phyloP scores from a whole-genome alignment of 2,797 vertebrate species.

The Sciurus carolinensis region DNA sequence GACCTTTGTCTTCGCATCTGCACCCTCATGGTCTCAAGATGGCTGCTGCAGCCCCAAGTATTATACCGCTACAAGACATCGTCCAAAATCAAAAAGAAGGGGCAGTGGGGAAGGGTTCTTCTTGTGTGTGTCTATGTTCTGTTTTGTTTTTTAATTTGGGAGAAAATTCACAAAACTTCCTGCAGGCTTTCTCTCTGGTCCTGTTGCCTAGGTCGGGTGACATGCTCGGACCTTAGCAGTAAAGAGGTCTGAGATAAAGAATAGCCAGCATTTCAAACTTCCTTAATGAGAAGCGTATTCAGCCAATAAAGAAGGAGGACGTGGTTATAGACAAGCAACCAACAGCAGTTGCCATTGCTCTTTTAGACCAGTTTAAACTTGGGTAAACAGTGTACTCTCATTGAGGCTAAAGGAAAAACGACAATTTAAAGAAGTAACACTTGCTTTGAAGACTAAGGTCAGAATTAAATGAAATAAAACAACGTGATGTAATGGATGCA shows the following conservation, averaged over 20 bases:
- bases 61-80: background rate
- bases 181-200: background rate
- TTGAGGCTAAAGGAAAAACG: background rate
- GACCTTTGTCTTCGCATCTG: constrained; percentile 14
- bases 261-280: background rate
- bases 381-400: background rate
- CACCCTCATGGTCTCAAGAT: background rate
- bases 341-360: background rate
- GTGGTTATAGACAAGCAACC: background rate
- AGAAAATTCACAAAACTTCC: background rate
- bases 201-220: background rate
- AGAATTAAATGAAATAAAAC: constrained; percentile 40
- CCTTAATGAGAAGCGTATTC: background rate
- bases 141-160: background rate
- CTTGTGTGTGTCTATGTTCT: background rate
- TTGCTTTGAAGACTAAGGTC: background rate
- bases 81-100: background rate
- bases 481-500: background rate
- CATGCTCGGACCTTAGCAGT: background rate
- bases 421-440: background rate
- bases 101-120: background rate
- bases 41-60: background rate
- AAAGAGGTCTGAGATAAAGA: constrained; percentile 8
- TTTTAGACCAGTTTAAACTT: constrained; percentile 34
- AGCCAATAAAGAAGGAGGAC: background rate